These are phyloP conservation scores for Grallaria varia DNA, from an alignment of 2,113 vertebrate species.

Conservation along the genomic window DNA sequence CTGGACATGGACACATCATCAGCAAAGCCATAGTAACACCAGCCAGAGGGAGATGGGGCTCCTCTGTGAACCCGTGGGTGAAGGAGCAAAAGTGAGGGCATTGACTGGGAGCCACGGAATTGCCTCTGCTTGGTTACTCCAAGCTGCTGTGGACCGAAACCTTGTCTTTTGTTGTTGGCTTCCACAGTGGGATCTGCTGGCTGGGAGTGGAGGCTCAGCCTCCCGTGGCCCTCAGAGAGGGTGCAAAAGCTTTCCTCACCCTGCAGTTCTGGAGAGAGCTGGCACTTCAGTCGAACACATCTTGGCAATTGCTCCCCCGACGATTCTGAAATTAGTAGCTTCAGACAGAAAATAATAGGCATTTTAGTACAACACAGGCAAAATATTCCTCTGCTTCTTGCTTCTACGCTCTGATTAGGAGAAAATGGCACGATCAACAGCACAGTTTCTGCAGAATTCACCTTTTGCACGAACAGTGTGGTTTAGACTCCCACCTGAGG, in stretches of 20 bases:
- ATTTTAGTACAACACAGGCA: slow-evolving; percentile 27
- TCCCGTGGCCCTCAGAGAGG: background rate
- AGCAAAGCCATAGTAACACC: background rate
- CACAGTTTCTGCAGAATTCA: background rate
- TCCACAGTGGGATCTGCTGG: background rate
- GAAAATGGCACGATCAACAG: slow-evolving; percentile 2
- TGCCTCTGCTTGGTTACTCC: background rate
- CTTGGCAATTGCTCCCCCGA: slow-evolving; percentile 6
- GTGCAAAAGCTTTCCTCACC: background rate
- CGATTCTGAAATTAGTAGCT: slow-evolving; percentile 60
- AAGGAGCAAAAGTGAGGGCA: background rate
- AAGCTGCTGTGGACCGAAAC: background rate
- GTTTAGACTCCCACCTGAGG: background rate
- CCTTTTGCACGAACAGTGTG: background rate
- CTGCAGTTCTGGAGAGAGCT: background rate
- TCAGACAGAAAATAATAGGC: slow-evolving; percentile 36
- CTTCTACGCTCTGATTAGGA: background rate
- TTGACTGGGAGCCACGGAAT: background rate
- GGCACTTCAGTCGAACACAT: background rate
- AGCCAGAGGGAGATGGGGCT: background rate
- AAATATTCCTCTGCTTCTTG: slow-evolving; percentile 13
- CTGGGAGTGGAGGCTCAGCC: background rate
- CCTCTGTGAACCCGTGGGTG: background rate
- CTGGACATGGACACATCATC: background rate
- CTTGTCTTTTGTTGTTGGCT: background rate